Base-by-base conservation (phyloP, 2,113 vertebrate genomes). In the Verasper variegatus region DNA sequence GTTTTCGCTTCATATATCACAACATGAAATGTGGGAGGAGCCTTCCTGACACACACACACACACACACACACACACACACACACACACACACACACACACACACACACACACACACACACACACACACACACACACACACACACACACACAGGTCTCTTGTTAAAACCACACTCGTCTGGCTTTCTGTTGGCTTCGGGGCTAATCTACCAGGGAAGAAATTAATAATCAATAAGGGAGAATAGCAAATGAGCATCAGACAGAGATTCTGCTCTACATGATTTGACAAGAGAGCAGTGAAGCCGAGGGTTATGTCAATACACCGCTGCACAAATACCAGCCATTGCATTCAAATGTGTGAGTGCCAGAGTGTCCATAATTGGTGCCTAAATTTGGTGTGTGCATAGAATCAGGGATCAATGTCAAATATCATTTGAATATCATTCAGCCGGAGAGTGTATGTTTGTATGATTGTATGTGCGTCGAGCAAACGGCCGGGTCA, bases 141-240 rank as follows among this genome's bases (percentile, higher is more conserved):
- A 2, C 45, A 17, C 23, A 4, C 23, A 57, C n/a, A 31, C 21
- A 62, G 52, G 52, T n/a, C 2, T 54, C 20, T 54, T 1, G 6
- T 3, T 11, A 54, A 21, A 56, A 59, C 14, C 27, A 26, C 23
- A 23, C 52, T 23, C 14, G n/a, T 55, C 56, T 27, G 20, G 42
- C 37, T 77, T 6, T 27, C 59, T 68, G 56, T 49, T 61, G 79
- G 76, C 70, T 82, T 63, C 45, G 11, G 67, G 57, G 79, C 78
- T 77, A 84, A 88, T 81, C 69, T 86, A 67, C 73, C 65, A 69
- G 63, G 31, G 56, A 42, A 71, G 56, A 88, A 81, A 77, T 89
- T 12, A 84, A 87, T 88, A 91, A 91, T 90, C 88, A 85, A 91
- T 92, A 75, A 31, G 20, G 10, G 63, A 72, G 82, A 88, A 87